These are phyloP conservation scores for Hephaestus fuliginosus DNA, from an alignment of 2,797 vertebrate genomes.

Conservation along the genomic window DNA sequence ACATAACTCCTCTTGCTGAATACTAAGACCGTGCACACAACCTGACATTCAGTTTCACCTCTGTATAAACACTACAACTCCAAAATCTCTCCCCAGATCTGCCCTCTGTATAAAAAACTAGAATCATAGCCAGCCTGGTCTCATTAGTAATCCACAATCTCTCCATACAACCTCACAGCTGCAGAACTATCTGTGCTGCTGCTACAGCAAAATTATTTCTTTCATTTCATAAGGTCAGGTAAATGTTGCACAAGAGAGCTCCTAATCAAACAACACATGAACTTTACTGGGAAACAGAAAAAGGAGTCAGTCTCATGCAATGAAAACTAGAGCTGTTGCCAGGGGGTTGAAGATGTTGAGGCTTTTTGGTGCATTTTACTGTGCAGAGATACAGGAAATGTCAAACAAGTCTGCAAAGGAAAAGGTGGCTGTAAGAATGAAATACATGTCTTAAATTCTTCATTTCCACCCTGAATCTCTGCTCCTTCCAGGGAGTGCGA, in stretches of 20 bases:
- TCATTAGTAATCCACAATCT: background rate
- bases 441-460: background rate
- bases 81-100: background rate
- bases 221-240: conserved; percentile 6
- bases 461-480: conserved; percentile 1
- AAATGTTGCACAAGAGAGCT: conserved; percentile 13
- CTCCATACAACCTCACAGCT: conserved; percentile 14
- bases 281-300: conserved; percentile 11
- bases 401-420: conserved; percentile 9
- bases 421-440: conserved; percentile 5
- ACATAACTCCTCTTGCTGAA: conserved; percentile 28
- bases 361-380: conserved; percentile 24
- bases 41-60: background rate
- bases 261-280: conserved; percentile 5
- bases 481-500: conserved; percentile 89
- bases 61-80: background rate
- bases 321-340: conserved; percentile 8
- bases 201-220: conserved; percentile 4
- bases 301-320: conserved; percentile 5
- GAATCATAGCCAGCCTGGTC: background rate
- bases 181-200: background rate
- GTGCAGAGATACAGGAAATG: conserved; percentile 1
- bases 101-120: background rate
- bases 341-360: background rate
- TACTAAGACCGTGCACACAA: background rate